Percentiles rank a stretch among this genome's conserved stretches.
Conservation (phyloP, 2,888 invertebrate genomes). For the Strigamia maritima region DNA sequence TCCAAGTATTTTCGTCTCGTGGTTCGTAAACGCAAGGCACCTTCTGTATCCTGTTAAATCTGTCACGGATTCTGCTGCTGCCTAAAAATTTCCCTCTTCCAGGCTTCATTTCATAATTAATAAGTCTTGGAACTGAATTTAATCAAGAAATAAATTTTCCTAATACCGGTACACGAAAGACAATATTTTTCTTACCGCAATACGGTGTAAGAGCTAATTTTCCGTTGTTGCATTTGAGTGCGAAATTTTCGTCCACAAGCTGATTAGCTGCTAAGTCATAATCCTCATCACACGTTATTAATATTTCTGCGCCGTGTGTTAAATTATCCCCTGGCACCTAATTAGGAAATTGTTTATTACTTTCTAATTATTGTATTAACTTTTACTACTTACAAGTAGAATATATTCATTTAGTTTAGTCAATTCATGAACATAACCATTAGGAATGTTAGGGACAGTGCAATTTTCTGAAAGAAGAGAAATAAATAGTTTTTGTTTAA, state of each 20-base stretch:
- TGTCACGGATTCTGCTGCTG: background rate
- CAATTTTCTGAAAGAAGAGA: background rate
- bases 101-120: background rate
- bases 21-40: background rate
- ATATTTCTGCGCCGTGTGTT: background rate
- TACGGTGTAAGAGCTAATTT: background rate
- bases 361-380: background rate
- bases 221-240: background rate
- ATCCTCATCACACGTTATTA: background rate
- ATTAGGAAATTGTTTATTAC: background rate
- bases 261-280: background rate
- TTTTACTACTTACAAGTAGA: background rate
- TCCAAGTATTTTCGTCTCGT: background rate
- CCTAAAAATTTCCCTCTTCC: background rate
- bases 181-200: background rate
- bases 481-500: background rate
- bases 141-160: background rate
- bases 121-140: background rate
- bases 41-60: background rate
- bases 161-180: no score
- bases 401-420: background rate
- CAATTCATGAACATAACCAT: background rate
- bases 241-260: conserved; percentile 1
- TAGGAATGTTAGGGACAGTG: background rate
- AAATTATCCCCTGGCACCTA: background rate